Conservation (phyloP, 2,113 vertebrate genomes). For the Australoheros scitulus region DNA sequence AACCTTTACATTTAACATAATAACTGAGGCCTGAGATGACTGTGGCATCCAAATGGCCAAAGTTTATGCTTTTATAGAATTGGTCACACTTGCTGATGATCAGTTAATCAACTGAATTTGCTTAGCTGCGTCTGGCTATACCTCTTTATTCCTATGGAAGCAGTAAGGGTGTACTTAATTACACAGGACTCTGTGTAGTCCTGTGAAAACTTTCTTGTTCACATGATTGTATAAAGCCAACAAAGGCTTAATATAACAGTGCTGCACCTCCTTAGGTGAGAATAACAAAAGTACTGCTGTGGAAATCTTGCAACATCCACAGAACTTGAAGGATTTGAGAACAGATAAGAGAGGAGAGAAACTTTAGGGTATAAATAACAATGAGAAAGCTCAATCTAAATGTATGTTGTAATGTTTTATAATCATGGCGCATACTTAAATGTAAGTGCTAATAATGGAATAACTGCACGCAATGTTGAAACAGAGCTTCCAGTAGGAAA, state of each 20-base stretch:
- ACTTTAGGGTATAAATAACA: background rate
- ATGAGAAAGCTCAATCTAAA: background rate
- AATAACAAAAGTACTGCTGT: background rate
- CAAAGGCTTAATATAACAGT: constrained; percentile 1
- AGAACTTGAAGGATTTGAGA: background rate
- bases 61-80: background rate
- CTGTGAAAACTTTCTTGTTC: background rate
- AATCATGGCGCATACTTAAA: background rate
- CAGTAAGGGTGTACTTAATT: background rate
- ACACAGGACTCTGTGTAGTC: background rate
- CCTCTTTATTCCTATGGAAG: background rate
- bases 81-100: background rate
- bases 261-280: background rate
- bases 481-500: background rate
- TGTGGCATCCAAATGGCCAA: background rate
- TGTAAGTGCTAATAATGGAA: background rate
- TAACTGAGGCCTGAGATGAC: background rate
- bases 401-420: background rate
- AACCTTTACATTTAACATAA: background rate
- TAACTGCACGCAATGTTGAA: background rate
- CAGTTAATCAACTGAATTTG: background rate
- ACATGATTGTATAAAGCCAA: background rate
- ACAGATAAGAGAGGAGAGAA: background rate
- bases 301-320: background rate
- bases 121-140: background rate